phyloP scores from a whole-genome alignment of 1,140 invertebrate species.

The Pectinophora gossypiella region DNA sequence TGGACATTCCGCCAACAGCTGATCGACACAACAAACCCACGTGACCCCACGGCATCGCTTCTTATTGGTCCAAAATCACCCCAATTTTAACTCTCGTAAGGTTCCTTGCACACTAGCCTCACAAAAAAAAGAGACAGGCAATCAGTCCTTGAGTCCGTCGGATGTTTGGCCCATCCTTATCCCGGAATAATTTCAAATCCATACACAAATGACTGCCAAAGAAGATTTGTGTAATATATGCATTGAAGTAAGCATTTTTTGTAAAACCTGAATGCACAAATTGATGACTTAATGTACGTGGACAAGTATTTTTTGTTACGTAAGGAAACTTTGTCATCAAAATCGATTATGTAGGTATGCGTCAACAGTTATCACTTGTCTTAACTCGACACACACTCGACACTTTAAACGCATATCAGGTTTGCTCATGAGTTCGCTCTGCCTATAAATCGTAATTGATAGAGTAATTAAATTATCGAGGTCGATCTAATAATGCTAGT shows the following conservation, averaged over 20 bases:
- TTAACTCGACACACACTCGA: too few relatives aligned
- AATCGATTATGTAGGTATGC: too few relatives aligned
- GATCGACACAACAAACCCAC: conserved; percentile 46
- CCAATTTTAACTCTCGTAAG: conserved; percentile 7
- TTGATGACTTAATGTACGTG: too few relatives aligned
- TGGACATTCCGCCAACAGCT: conserved; percentile 55
- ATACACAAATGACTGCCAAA: too few relatives aligned
- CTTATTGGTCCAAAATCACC: conserved; percentile 15
- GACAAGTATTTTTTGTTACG: too few relatives aligned
- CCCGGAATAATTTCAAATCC: too few relatives aligned
- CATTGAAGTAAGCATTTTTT: too few relatives aligned
- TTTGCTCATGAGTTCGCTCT: background rate
- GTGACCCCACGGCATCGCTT: conserved; percentile 6
- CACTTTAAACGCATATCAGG: conserved; percentile 6
- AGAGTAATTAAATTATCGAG: background rate
- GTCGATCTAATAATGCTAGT: background rate
- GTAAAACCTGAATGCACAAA: too few relatives aligned
- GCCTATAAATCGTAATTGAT: background rate
- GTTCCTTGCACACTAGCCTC: background rate
- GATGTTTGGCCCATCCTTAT: too few relatives aligned
- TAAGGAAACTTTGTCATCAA: too few relatives aligned
- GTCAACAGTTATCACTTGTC: too few relatives aligned
- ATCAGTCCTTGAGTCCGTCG: background rate
- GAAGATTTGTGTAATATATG: too few relatives aligned
- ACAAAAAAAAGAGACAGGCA: background rate